Evolutionary conservation across 2,888 invertebrate species (phyloP).

Genomic region (Ryuthela nishihirai): DNA sequence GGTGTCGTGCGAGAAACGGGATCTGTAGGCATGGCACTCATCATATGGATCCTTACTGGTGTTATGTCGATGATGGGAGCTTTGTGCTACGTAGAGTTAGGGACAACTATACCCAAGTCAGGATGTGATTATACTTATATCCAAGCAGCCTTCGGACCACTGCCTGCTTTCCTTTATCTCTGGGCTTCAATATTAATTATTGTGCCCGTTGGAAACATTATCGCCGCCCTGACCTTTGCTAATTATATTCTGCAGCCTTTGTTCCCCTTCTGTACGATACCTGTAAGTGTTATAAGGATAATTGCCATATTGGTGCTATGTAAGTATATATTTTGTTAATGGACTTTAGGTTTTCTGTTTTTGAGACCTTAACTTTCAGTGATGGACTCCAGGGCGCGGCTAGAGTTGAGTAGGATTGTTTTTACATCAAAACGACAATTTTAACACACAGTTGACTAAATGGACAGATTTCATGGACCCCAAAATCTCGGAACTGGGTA

Average conservation of each 20-base stretch:
- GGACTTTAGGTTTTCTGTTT: background rate
- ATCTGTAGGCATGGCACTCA: conserved; percentile 79
- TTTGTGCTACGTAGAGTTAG: conserved; percentile 92
- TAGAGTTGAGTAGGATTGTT: background rate
- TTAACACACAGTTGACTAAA: no score
- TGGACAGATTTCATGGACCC: no score
- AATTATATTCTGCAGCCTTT: conserved; percentile 84
- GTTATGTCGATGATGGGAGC: conserved; percentile 87
- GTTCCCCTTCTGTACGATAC: conserved; percentile 66
- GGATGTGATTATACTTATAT: conserved; percentile 98
- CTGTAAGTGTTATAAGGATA: conserved; percentile 65
- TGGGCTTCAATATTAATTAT: conserved; percentile 88
- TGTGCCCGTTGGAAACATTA: conserved; percentile 75
- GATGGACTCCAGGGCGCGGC: background rate
- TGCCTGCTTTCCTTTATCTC: conserved; percentile 89
- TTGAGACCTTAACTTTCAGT: background rate
- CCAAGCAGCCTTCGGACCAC: conserved; percentile 79
- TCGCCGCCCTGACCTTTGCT: conserved; percentile 86
- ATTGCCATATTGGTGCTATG: conserved; percentile 68
- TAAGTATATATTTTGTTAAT: conserved; percentile 13
- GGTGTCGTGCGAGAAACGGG: conserved; percentile 82
- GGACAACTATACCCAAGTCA: conserved; percentile 82
- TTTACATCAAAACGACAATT: background rate
- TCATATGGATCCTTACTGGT: conserved; percentile 86
- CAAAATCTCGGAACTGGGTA: no score